Percentiles rank a stretch among this genome's conserved stretches.
phyloP scores from a whole-genome alignment of 2,113 vertebrate species.

The Calypte anna region DNA sequence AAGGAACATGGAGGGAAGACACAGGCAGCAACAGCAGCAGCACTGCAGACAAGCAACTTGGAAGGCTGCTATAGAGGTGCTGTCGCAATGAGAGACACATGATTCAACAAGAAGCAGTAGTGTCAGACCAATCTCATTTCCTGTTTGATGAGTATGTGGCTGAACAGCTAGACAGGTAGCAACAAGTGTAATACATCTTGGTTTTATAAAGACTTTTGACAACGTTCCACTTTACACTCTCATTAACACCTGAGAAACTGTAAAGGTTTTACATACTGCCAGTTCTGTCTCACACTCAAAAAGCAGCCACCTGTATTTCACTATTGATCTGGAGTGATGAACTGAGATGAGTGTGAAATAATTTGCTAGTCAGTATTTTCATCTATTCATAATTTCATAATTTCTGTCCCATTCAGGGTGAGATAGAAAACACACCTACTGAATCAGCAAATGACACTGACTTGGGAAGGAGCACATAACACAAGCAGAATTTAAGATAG shows the following conservation, averaged over 20 bases:
- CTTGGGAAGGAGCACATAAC: background rate
- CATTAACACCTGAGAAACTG: background rate
- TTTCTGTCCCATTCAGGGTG: background rate
- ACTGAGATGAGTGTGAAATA: background rate
- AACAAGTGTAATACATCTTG: background rate
- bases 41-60: background rate
- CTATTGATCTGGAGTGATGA: background rate
- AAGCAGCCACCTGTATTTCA: background rate
- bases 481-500: background rate
- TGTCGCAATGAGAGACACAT: background rate
- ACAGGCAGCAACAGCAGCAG: background rate
- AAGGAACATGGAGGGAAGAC: background rate
- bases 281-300: background rate
- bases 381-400: background rate
- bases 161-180: background rate
- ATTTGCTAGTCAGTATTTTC: background rate
- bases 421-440: background rate
- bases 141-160: background rate
- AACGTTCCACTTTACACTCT: background rate
- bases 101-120: background rate
- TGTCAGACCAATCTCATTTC: background rate
- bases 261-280: background rate
- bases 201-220: background rate
- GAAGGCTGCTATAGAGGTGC: background rate
- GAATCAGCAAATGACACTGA: background rate